Percentiles rank a stretch among this genome's conserved stretches.
phyloP scores from a whole-genome alignment of 2,113 vertebrate genomes.

The Misgurnus anguillicaudatus region DNA sequence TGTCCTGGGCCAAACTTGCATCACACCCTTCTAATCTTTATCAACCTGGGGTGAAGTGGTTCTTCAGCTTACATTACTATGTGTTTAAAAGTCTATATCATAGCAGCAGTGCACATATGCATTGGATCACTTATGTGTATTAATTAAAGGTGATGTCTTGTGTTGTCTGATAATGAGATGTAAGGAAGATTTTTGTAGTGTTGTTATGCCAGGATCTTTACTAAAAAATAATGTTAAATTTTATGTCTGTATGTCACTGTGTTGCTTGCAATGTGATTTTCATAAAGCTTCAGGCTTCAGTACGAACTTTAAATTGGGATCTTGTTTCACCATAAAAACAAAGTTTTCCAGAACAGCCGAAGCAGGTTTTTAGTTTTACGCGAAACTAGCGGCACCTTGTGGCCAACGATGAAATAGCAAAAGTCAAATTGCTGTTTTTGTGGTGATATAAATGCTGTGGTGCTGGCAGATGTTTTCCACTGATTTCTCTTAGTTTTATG shows the following conservation, averaged over 20 bases:
- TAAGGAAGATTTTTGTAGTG: too few species aligned
- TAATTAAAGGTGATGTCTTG: neutral
- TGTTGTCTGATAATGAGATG: neutral
- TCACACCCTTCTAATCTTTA: slow-evolving; percentile 70
- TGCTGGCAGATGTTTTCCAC: too few species aligned
- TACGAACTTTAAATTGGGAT: too few species aligned
- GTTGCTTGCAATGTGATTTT: neutral
- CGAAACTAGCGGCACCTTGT: neutral
- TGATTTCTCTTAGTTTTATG: too few species aligned
- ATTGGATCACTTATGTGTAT: neutral
- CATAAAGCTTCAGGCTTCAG: too few species aligned
- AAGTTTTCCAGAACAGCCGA: too few species aligned
- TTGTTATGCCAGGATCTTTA: too few species aligned
- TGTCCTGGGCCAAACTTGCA: slow-evolving; percentile 59
- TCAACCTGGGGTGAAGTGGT: slow-evolving; percentile 48
- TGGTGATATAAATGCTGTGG: too few species aligned
- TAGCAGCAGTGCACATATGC: neutral
- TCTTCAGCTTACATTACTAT: neutral
- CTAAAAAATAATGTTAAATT: too few species aligned
- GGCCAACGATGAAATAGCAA: neutral
- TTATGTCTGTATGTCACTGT: too few species aligned
- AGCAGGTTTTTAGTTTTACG: neutral
- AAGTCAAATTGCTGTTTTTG: neutral
- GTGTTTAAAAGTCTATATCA: neutral
- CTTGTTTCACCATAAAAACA: too few species aligned